These are phyloP conservation scores for Scrobipalpa atriplicella DNA, from an alignment of 2,888 invertebrate species.

Conservation along the genomic window DNA sequence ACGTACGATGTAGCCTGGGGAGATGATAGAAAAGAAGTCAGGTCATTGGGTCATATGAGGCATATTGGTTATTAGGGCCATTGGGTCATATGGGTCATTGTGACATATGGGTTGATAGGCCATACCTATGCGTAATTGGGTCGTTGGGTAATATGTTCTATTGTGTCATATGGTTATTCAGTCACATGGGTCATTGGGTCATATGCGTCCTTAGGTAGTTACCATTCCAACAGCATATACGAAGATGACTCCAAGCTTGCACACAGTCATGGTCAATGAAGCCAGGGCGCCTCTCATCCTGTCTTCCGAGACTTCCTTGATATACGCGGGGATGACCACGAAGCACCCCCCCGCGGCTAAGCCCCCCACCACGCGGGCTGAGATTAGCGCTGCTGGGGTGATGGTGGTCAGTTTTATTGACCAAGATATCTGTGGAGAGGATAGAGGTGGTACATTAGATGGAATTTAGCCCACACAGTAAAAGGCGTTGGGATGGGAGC, in stretches of 20 bases:
- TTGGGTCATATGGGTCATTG: no score
- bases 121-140: no score
- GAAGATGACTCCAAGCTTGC: constrained; percentile 66
- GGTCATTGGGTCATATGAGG: not conserved
- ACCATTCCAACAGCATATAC: constrained; percentile 62
- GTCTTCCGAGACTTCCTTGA: constrained; percentile 65
- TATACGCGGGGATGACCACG: constrained; percentile 61
- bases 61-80: not conserved
- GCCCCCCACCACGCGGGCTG: constrained; percentile 57
- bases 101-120: not conserved
- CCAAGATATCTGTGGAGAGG: constrained; percentile 63
- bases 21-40: no score
- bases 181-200: no score
- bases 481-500: no score
- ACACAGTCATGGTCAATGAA: constrained; percentile 63
- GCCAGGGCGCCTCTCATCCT: constrained; percentile 58
- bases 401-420: constrained; percentile 53
- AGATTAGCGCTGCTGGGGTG: constrained; percentile 49
- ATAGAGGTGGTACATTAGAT: not conserved
- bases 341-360: constrained; percentile 63
- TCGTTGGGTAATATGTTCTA: no score
- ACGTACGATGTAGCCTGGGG: constrained; percentile 44
- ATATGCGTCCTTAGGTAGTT: not conserved
- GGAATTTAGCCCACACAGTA: no score
- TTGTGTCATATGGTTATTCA: no score